A percentile compares a stretch with the other conserved stretches of the same genome.
Evolutionary conservation across 2,113 vertebrate genomes (phyloP).

Genomic region (Chamaea fasciata): DNA sequence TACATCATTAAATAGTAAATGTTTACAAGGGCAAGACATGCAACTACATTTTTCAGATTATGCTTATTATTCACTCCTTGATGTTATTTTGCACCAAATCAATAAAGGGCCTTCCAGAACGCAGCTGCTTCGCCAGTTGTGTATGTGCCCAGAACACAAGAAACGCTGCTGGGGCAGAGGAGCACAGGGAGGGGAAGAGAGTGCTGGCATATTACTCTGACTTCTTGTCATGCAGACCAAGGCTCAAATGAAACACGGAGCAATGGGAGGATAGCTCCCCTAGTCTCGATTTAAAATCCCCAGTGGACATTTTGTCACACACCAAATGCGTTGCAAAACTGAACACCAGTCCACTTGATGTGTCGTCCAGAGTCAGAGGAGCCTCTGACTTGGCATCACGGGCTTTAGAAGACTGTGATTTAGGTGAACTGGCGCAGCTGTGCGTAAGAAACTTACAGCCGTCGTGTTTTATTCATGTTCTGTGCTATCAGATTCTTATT

Average conservation of each 20-base stretch:
- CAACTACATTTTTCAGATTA: background rate
- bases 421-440: constrained; percentile 16
- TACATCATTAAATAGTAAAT: constrained; percentile 32
- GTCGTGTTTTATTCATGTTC: constrained; percentile 30
- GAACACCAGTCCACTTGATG: background rate
- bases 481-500: background rate
- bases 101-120: background rate
- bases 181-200: background rate
- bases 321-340: background rate
- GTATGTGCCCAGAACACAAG: background rate
- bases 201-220: background rate
- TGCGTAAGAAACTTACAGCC: constrained; percentile 14
- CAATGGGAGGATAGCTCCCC: background rate
- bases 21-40: constrained; percentile 35
- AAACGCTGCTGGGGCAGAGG: background rate
- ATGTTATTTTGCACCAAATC: constrained; percentile 35
- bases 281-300: background rate
- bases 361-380: background rate
- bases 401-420: constrained; percentile 21
- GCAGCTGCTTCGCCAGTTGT: background rate
- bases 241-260: background rate
- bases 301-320: constrained; percentile 52
- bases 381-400: constrained; percentile 21
- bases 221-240: constrained; percentile 1
- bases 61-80: constrained; percentile 12